phyloP scores from a whole-genome alignment of 2,888 invertebrate genomes.

The Cephus sareptanus region DNA sequence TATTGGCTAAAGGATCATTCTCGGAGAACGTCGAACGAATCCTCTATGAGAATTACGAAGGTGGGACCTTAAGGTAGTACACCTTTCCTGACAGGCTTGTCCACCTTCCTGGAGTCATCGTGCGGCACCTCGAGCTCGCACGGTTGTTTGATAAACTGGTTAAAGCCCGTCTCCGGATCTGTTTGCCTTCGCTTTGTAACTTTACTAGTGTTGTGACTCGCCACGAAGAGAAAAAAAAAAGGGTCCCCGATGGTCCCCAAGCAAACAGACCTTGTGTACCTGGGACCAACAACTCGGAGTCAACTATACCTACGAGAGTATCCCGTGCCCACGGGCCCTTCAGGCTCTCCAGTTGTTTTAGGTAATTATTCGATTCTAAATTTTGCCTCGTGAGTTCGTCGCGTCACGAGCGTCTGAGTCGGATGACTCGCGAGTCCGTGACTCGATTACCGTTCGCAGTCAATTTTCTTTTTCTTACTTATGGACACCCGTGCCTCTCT shows the following conservation, averaged over 20 bases:
- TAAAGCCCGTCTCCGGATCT: slow-evolving; percentile 53
- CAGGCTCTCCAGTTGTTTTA: not conserved
- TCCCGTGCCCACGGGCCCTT: not conserved
- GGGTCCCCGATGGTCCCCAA: slow-evolving; percentile 50
- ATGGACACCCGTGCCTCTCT: not conserved
- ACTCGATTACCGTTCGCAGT: not conserved
- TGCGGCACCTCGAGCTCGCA: slow-evolving; percentile 8
- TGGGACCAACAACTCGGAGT: slow-evolving; percentile 42
- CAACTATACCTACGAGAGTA: slow-evolving; percentile 3
- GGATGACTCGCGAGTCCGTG: not conserved
- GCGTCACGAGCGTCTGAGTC: not conserved
- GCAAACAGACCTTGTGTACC: slow-evolving; percentile 56
- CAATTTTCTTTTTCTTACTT: not conserved
- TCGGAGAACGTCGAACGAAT: not conserved
- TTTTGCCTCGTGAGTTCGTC: not conserved
- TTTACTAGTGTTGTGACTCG: slow-evolving; percentile 60
- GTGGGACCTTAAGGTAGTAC: not conserved
- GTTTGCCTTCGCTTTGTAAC: slow-evolving; percentile 59
- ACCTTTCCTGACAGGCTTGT: not conserved
- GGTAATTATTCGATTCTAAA: not conserved
- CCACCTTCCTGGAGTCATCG: not conserved
- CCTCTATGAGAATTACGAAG: not conserved
- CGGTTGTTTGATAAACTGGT: slow-evolving; percentile 58
- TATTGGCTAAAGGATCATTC: not conserved
- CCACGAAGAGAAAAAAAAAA: slow-evolving; percentile 32